phyloP scores from a whole-genome alignment of 2,113 vertebrate species.

The Notothenia coriiceps region DNA sequence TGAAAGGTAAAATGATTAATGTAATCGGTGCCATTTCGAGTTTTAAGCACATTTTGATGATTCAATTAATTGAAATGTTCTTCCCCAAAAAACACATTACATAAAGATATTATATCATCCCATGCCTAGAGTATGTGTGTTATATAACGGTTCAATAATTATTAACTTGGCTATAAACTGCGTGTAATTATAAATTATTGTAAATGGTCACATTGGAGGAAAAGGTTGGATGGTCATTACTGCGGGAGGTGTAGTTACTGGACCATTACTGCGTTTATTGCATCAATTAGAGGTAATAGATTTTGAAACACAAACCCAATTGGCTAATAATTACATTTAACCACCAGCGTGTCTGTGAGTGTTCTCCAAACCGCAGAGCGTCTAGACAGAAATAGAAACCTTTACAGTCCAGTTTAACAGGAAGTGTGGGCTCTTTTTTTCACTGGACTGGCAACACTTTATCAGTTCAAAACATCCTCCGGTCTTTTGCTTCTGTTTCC shows the following conservation, averaged over 20 bases:
- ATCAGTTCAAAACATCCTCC: constrained; percentile 60
- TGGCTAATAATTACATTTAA: constrained; percentile 29
- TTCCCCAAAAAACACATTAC: too few species aligned
- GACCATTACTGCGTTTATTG: constrained; percentile 29
- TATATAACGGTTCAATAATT: not conserved
- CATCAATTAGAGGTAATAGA: constrained; percentile 39
- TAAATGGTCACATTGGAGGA: not conserved
- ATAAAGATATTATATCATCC: too few species aligned
- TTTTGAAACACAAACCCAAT: constrained; percentile 35
- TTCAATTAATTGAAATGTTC: too few species aligned
- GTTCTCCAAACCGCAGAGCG: constrained; percentile 32
- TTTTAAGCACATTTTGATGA: too few species aligned
- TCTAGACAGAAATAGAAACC: constrained; percentile 10
- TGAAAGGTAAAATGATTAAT: too few species aligned
- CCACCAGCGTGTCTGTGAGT: constrained; percentile 13
- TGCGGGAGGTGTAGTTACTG: constrained; percentile 6
- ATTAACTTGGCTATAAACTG: not conserved
- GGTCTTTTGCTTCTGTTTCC: constrained; percentile 44
- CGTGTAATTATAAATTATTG: constrained; percentile 13
- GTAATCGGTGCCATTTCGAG: too few species aligned
- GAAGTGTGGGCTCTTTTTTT: constrained; percentile 34
- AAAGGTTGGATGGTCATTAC: not conserved
- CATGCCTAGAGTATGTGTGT: not conserved
- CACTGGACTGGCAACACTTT: constrained; percentile 32
- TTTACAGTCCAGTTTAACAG: constrained; percentile 8